phyloP scores from a whole-genome alignment of 2,113 vertebrate genomes.

The Bubo bubo region DNA sequence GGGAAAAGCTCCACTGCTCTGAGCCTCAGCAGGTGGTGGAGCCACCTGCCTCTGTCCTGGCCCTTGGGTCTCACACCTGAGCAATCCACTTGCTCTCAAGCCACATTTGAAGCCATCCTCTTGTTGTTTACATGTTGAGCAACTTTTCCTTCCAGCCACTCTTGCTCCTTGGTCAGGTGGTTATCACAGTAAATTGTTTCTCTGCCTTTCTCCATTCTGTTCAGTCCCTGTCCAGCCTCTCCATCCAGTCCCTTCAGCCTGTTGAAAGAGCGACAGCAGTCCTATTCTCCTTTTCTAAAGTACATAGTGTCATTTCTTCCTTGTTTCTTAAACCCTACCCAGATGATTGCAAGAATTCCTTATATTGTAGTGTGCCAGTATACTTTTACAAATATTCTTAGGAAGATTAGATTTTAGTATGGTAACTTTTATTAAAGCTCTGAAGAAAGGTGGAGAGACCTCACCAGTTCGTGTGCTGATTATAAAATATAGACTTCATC shows the following conservation, averaged over 20 bases:
- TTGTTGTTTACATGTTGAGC: neutral
- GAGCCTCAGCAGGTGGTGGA: neutral
- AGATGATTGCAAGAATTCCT: neutral
- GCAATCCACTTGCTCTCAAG: neutral
- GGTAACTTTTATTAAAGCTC: neutral
- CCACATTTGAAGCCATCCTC: neutral
- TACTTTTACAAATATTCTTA: neutral
- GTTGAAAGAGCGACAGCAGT: neutral
- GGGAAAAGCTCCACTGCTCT: neutral
- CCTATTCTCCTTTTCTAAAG: neutral
- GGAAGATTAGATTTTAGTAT: neutral
- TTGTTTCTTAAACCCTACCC: neutral
- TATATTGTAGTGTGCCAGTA: neutral
- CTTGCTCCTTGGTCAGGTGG: neutral
- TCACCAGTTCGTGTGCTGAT: neutral
- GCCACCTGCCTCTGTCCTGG: neutral
- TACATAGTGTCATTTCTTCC: neutral
- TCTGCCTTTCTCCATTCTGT: neutral
- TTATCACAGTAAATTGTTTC: neutral
- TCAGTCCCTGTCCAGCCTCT: neutral
- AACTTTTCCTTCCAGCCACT: neutral
- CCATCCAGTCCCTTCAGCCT: neutral
- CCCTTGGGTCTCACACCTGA: accelerated
- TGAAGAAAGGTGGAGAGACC: neutral
- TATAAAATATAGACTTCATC: neutral